These are phyloP conservation scores for Watersipora subatra DNA, from an alignment of 1,140 invertebrate genomes.

Conservation along the genomic window DNA sequence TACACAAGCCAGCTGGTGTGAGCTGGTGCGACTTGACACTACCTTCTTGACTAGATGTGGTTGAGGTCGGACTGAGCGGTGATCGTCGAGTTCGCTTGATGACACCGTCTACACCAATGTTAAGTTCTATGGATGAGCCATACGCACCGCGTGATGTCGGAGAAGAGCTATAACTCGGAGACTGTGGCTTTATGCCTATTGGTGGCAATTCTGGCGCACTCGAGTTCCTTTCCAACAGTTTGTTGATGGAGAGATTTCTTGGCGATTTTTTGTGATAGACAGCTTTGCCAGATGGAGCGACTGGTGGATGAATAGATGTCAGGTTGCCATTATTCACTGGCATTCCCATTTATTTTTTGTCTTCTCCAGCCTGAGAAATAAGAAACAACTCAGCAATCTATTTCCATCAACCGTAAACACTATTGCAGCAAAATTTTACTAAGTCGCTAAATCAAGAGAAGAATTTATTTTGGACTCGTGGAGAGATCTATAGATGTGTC, in stretches of 20 bases:
- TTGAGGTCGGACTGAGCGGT: background rate
- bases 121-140: background rate
- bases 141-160: background rate
- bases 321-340: background rate
- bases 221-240: background rate
- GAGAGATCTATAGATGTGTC: too few relatives aligned
- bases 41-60: background rate
- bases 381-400: too few relatives aligned
- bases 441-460: too few relatives aligned
- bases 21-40: background rate
- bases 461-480: too few relatives aligned
- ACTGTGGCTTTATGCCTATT: background rate
- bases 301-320: too few relatives aligned
- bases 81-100: background rate
- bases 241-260: too few relatives aligned
- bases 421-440: too few relatives aligned
- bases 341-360: background rate
- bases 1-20: background rate
- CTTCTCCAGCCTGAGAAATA: too few relatives aligned
- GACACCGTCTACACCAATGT: too few relatives aligned
- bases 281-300: too few relatives aligned
- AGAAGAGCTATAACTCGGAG: background rate
- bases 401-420: too few relatives aligned
- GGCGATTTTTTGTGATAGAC: too few relatives aligned
- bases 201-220: background rate